Evolutionary conservation across 2,888 invertebrate genomes (phyloP), one percentile per base, ranked within the genome.

Genomic region (Thera britannica): DNA sequence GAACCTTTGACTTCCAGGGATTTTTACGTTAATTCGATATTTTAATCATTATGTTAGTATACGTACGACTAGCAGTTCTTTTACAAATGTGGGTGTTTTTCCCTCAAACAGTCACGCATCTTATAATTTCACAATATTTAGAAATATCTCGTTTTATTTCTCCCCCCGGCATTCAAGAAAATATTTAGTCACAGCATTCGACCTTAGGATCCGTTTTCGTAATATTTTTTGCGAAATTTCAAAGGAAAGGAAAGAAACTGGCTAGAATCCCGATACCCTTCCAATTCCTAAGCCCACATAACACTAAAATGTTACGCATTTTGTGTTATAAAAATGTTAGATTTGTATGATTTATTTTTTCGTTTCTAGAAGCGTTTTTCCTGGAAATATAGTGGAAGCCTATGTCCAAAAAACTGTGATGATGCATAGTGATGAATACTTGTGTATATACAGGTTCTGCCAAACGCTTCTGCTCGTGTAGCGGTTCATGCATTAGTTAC

Each of bases 231-330:
- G 49, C 60, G 44, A 65, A 54, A 49, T 44, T 48, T 44, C 56
- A 2, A 58, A 51, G 54, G n/a, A 51, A 36, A 58, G 54, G 58
- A 58, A 54, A 58, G 44, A 52, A 8, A 58, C 62, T 44, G n/a
- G 38, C 49, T 62, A 41, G 48, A 62, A 61, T 58, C 65, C 44
- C 68, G 51, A 65, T 65, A 62, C 58, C 57, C 52, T 8, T 52
- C 52, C 55, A 54, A 58, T 62, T 58, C 68, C 65, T 58, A 68
- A 65, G 61, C 65, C 61, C 61, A 65, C 63, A 66, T 68, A 59
- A 70, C 54, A 68, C 71, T 74, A 64, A 74, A 72, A 71, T 70
- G 64, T 71, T 71, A 69, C 68, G 69, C 68, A 68, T 65, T 66
- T 59, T 67, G 59, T 34, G 66, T 66, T 72, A 72, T 66, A 70